phyloP scores from a whole-genome alignment of 2,888 invertebrate genomes.

The Leucophenga maculata region DNA sequence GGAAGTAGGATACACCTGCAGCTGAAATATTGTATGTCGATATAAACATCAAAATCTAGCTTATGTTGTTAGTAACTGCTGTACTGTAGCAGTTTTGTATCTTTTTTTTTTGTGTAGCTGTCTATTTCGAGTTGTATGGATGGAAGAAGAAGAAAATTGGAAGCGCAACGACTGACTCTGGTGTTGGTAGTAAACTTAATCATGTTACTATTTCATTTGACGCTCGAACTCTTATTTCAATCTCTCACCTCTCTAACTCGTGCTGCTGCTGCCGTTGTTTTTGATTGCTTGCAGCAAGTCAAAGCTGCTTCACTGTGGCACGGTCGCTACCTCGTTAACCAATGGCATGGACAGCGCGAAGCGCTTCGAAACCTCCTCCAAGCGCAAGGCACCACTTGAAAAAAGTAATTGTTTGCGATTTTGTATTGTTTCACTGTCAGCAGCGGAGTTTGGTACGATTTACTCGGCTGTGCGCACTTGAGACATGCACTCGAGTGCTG shows the following conservation, averaged over 20 bases:
- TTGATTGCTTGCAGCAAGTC: background rate
- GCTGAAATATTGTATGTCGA: too few relatives aligned
- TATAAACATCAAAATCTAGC: too few relatives aligned
- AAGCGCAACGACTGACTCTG: too few relatives aligned
- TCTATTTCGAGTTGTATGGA: too few relatives aligned
- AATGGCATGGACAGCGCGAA: conserved; percentile 23
- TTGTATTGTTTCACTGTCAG: conserved; percentile 33
- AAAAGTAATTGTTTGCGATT: conserved; percentile 67
- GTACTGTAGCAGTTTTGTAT: too few relatives aligned
- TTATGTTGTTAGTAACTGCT: too few relatives aligned
- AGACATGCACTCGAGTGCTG: conserved; percentile 12
- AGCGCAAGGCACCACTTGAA: conserved; percentile 49
- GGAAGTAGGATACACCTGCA: too few relatives aligned
- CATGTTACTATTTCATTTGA: conserved; percentile 16
- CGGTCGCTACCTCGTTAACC: conserved; percentile 6
- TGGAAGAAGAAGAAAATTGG: too few relatives aligned
- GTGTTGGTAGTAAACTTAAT: conserved; percentile 5
- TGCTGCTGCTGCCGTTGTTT: background rate
- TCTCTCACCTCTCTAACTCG: background rate
- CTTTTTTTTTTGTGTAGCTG: too few relatives aligned
- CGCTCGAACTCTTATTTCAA: conserved; percentile 3
- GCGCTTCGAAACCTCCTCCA: background rate
- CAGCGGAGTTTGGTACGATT: conserved; percentile 2
- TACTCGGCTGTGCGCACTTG: background rate
- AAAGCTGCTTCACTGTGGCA: background rate